Conservation (phyloP, 2,888 invertebrate species). For the Syritta pipiens region DNA sequence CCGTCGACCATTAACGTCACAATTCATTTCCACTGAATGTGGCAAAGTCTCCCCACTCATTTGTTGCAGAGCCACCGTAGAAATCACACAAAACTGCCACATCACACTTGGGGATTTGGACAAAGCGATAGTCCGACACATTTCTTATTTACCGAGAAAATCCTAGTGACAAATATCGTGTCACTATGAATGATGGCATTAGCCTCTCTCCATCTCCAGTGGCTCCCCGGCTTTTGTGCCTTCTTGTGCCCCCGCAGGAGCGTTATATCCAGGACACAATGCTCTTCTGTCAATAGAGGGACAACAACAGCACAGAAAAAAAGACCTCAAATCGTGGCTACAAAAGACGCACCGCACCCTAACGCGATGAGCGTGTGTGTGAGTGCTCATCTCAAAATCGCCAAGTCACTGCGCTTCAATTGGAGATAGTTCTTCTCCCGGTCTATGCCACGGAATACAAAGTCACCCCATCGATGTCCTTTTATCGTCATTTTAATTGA, state of each 20-base stretch:
- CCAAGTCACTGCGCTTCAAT: conserved; percentile 43
- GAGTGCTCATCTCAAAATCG: conserved; percentile 6
- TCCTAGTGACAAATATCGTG: conserved; percentile 56
- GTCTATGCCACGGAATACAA: conserved; percentile 8
- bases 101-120: conserved; percentile 21
- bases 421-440: conserved; percentile 6
- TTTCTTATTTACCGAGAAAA: conserved; percentile 45
- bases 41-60: conserved; percentile 3
- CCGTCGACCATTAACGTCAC: no score
- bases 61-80: conserved; percentile 7
- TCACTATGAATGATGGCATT: conserved; percentile 55
- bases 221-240: conserved; percentile 3
- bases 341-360: conserved; percentile 18
- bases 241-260: neutral
- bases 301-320: neutral
- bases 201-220: conserved; percentile 10
- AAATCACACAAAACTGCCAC: conserved; percentile 39
- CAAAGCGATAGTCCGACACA: conserved; percentile 1
- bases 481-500: conserved; percentile 54
- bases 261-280: conserved; percentile 4
- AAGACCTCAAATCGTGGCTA: conserved; percentile 22
- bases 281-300: conserved; percentile 26
- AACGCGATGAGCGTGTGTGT: neutral
- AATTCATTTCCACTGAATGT: no score
- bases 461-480: conserved; percentile 29